A percentile compares a stretch with the other conserved stretches of the same genome.
Evolutionary conservation across 2,797 vertebrate species (phyloP).

Genomic region (Toxotes lorentzi): DNA sequence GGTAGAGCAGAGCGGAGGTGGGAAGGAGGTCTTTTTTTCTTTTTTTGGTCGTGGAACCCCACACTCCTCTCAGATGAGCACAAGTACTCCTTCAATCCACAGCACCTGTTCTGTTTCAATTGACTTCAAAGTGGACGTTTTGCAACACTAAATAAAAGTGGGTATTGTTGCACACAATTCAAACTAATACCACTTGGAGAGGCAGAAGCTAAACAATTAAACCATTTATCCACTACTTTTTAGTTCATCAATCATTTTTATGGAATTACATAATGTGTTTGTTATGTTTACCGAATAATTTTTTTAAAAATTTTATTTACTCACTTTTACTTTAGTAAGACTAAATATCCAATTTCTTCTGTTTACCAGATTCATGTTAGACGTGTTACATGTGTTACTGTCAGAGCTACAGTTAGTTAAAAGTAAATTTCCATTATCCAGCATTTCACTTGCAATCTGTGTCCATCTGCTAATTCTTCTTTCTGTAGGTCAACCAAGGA

Average conservation of each 20-base stretch:
- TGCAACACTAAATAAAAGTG: background rate
- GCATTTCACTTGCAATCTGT: background rate
- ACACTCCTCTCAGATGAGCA: too few species aligned
- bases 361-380: too few species aligned
- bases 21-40: too few species aligned
- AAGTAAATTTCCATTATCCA: background rate
- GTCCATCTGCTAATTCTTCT: conserved; percentile 9
- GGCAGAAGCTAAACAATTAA: background rate
- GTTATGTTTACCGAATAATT: too few species aligned
- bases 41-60: too few species aligned
- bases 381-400: too few species aligned
- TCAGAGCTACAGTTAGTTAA: background rate
- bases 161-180: background rate
- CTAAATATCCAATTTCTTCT: too few species aligned
- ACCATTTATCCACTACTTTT: background rate
- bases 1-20: background rate
- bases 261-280: too few species aligned
- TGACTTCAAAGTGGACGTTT: background rate
- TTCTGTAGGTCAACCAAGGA: conserved; percentile 28
- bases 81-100: background rate
- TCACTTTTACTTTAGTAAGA: too few species aligned
- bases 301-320: too few species aligned
- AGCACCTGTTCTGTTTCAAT: too few species aligned
- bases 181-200: too few species aligned
- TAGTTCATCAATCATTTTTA: background rate